Evolutionary conservation across 2,888 invertebrate species (phyloP).

Genomic region (Parthenolecanium corni): DNA sequence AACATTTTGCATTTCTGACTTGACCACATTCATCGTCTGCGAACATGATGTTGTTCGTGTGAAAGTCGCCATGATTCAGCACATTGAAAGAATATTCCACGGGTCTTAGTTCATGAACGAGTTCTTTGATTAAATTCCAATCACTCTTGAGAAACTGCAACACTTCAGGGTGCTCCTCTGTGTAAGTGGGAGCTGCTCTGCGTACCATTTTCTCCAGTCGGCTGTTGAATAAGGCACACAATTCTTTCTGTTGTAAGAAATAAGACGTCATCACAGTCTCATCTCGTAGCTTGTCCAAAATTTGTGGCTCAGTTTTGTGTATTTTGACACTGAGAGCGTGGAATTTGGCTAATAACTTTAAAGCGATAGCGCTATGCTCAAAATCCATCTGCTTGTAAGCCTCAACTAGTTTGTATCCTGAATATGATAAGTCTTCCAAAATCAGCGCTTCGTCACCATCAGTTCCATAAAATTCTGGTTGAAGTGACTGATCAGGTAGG

Average conservation of each 20-base stretch:
- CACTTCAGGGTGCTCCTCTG: background rate
- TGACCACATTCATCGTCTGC: background rate
- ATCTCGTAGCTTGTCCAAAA: background rate
- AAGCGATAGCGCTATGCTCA: slow-evolving; percentile 1
- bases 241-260: background rate
- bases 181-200: background rate
- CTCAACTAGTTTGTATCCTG: slow-evolving; percentile 6
- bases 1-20: background rate
- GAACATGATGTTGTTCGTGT: slow-evolving; percentile 3
- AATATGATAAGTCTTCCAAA: slow-evolving; percentile 8
- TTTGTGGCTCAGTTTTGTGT: background rate
- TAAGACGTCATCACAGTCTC: background rate
- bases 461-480: background rate
- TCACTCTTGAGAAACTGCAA: background rate
- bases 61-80: slow-evolving; percentile 6
- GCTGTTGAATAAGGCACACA: background rate
- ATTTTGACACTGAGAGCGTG: slow-evolving; percentile 10
- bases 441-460: background rate
- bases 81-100: background rate
- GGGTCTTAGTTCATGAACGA: background rate
- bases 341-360: slow-evolving; percentile 14
- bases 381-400: slow-evolving; percentile 3
- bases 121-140: background rate
- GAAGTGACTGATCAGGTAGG: background rate
- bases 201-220: background rate